Percentiles rank a stretch among this genome's conserved stretches.
These are phyloP conservation scores for Andrena fulva DNA, from an alignment of 2,888 invertebrate species.

Conservation along the genomic window DNA sequence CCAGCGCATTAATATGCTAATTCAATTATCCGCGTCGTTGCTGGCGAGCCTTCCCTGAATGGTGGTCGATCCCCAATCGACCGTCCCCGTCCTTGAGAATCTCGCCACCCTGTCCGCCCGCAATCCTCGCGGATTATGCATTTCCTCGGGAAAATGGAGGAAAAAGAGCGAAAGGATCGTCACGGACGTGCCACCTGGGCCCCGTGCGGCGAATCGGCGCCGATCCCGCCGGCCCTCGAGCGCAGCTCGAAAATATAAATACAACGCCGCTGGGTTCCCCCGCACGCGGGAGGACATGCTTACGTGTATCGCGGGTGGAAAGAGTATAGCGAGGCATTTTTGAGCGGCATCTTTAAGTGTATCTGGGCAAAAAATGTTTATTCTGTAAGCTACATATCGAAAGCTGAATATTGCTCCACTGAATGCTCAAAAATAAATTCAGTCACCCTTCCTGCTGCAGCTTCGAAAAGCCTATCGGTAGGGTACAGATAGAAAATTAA, in stretches of 20 bases:
- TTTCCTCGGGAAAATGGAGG: neutral
- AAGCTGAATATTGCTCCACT: neutral
- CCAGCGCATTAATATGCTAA: slow-evolving; percentile 70
- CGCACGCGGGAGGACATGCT: neutral
- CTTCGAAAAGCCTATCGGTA: too few relatives aligned
- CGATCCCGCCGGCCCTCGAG: slow-evolving; percentile 27
- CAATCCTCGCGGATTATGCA: neutral
- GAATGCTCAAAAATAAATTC: neutral
- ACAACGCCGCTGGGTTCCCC: slow-evolving; percentile 14
- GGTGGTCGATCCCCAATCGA: slow-evolving; percentile 17
- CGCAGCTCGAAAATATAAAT: slow-evolving; percentile 35
- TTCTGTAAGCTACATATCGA: too few relatives aligned
- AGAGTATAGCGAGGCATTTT: neutral
- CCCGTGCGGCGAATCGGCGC: neutral
- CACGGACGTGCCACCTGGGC: neutral
- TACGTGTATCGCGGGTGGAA: neutral
- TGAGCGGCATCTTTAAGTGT: too few relatives aligned
- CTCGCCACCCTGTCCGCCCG: neutral
- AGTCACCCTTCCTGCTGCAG: too few relatives aligned
- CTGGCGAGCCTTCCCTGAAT: slow-evolving; percentile 42
- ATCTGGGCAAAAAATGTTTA: too few relatives aligned
- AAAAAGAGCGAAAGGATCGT: neutral
- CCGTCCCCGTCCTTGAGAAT: slow-evolving; percentile 19
- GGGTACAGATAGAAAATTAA: neutral
- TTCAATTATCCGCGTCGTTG: slow-evolving; percentile 69